Evolutionary conservation across 2,113 vertebrate species (phyloP).

Genomic region (Laticauda laticaudata): DNA sequence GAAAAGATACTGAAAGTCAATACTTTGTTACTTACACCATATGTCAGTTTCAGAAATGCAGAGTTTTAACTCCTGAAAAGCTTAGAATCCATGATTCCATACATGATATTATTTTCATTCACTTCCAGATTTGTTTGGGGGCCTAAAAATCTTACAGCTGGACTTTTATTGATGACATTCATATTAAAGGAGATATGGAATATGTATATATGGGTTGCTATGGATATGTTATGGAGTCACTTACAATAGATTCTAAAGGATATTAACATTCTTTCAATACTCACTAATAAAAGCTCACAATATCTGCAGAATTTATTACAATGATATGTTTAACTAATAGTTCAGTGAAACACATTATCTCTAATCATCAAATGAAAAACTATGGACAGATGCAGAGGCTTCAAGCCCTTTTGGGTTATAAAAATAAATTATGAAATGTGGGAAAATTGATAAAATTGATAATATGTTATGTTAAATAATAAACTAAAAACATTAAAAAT

Average conservation of each 20-base stretch:
- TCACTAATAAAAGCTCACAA: not conserved
- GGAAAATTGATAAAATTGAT: not conserved
- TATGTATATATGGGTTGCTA: not conserved
- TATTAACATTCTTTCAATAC: accelerated
- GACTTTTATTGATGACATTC: not conserved
- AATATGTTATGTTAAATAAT: not conserved
- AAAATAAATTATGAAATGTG: not conserved
- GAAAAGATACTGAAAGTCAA: not conserved
- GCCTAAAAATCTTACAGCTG: not conserved
- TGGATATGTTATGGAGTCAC: conserved; percentile 20
- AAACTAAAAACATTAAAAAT: not conserved
- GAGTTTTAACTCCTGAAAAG: not conserved
- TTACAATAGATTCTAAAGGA: conserved; percentile 17
- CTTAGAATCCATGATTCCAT: not conserved
- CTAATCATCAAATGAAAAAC: not conserved
- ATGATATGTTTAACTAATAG: not conserved
- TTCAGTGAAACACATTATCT: not conserved
- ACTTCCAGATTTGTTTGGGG: not conserved
- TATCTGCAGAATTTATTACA: not conserved
- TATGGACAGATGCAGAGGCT: not conserved
- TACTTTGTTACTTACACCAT: not conserved
- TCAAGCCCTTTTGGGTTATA: not conserved
- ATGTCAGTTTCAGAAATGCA: not conserved
- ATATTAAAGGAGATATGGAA: not conserved
- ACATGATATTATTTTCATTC: not conserved